Evolutionary conservation across 2,888 invertebrate genomes (phyloP), one percentile per base, ranked within the genome.

Genomic region (Galeruca laticollis): DNA sequence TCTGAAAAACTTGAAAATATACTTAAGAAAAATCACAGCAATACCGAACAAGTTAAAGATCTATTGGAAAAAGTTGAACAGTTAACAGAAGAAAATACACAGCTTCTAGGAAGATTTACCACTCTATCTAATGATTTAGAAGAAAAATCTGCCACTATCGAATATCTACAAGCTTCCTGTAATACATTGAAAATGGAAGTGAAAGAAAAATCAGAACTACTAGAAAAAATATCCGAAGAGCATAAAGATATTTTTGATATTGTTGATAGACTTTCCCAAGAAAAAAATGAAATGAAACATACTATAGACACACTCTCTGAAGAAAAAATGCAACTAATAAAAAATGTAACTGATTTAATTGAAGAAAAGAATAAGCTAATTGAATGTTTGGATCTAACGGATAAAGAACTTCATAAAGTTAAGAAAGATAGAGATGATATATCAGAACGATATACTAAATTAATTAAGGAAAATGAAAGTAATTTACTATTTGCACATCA

Each of bases 381-480:
- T 5, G 57, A 72, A 10, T 71, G 75, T 11, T 57, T 77, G 8
- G 76, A 78, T 60, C 51, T 75, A 2, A 74, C 70, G 37, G 62
- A 72, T 26, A 76, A 73, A 51, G 81, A 82, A 70, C 72, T 80
- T n/a, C 72, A 76, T 18, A 79, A 77, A 73, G 73, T 78, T n/a
- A 80, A 80, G 57, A 77, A 76, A 49, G 76, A 75, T 13, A 73
- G 78, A 11, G 78, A 79, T 31, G 80, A 81, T 56, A 77, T 82
- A 35, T 20, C 81, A 3, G 77, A 82, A 63, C 71, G 76, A 4
- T 80, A 82, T 66, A 76, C 76, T 6, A 78, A 78, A 69, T 75
- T 79, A 21, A 77, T 80, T 71, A 78, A 81, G 67, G 80, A 83
- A 63, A 81, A 80, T 0, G 81, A 82, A 61, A 67, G 70, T 51